Evolutionary conservation across 2,888 invertebrate genomes (phyloP), one percentile per base, ranked within the genome.

Genomic region (Heliconius erato): DNA sequence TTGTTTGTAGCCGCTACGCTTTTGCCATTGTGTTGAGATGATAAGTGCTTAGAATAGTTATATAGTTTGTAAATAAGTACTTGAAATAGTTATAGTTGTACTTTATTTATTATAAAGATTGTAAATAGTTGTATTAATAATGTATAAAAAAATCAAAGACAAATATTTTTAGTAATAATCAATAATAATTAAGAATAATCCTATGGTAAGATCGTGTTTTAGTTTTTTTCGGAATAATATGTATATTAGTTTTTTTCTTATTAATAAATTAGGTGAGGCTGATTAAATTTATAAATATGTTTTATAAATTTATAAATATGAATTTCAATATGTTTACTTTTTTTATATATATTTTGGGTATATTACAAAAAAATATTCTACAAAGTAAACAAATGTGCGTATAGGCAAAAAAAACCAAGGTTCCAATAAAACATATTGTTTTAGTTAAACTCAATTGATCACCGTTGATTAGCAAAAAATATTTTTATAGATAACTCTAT

Each of bases 1-100:
- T 89, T 81, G 85, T 84, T 82, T 88, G 91, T 89, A 78, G 71
- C 83, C 90, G 89, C 89, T 91, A 89, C 26, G 40, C 26, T 40
- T 44, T 78, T 63, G 49, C 49, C 2, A 19, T 2, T 54, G 74
- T 76, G 32, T 28, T 54, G 54, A 12, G 59, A 32, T 28, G 26
- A 44, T 32, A 54, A 74, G 19, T 32, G 19, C 32, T 69, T 16
- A 16, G 11, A 35, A 32, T 32, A 69, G 23, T 11, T 69, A 26
- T n/a, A 59, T n/a, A 23, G 59, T n/a, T n/a, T 59, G 3, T 59
- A 59, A 23, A 23, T 49, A 23, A 59, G 23, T 59, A n/a, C 59
- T 59, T 23, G 19, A 23, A 59, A 59, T 9, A 59, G 59, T 59
- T 59, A 59, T 59, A 23, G 23, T 23, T 23, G 6, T 59, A 59